Evolutionary conservation across 30 jellyfish, hydroid and myxozoan species (phyloP), one percentile per base, ranked within the genome.

Genomic region (Hydractinia echinata): DNA sequence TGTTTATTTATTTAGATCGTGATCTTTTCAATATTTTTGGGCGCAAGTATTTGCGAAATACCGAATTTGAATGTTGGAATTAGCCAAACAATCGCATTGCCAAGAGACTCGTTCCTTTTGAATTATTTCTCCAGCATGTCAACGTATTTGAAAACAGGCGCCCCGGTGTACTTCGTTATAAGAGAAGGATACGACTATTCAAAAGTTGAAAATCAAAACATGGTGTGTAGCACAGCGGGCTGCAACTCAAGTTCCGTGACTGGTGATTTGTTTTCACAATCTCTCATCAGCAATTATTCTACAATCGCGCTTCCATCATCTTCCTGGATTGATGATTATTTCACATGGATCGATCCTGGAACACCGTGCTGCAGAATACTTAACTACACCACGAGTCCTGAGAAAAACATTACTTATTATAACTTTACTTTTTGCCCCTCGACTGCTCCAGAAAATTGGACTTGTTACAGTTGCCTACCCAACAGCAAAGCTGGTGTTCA

Each of bases 81-180:
- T 16, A 95, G 84, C 67, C 99, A 94, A 89, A 94, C 96, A 48
- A 67, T 83, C 49, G 96, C 99, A 7, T 79, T 94, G 61, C 97
- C 99, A 8, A 89, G 76, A 67, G 99, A 94, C 74, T 94, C 99
- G 21, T 94, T 72, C 85, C 79, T 94, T 60, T 72, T 83, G 88
- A 76, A 79, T 66, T 94, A 94, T 85, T 94, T 84, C 78, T 53
- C 55, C 51, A 94, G 86, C 70, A 76, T 88, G 90, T 83, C 90
- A 49, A 71, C 76, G 49, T 87, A 94, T 71, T 89, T 94, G 64
- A 88, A 88, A 64, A 82, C 94, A 18, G 99, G 99, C 16, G 95
- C 99, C 5, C 99, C 99, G n/a, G 97, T 94, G 51, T 94, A 94
- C 67, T 94, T 94, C 68, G 97, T 94, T 14, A 95, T 94, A 55